Evolutionary conservation across 2,888 invertebrate genomes (phyloP), one percentile per base, ranked within the genome.

Genomic region (Rhingia rostrata): DNA sequence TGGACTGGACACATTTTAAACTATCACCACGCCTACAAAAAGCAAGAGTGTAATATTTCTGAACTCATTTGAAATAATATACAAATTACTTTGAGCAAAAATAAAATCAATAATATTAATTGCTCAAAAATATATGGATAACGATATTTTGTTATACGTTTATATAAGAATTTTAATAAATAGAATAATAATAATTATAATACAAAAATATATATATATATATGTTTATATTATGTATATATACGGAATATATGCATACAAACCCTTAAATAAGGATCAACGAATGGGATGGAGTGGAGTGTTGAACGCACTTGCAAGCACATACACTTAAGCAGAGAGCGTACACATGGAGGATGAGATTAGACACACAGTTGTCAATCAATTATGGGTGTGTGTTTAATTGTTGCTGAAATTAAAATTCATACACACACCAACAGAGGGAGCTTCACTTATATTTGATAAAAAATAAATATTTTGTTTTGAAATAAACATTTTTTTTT

Each of bases 221-320:
- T 60, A 45, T 58, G 12, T 61, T 61, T 63, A 66, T 64, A 14
- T 79, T 73, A 82, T 78, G 60, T 78, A 67, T 82, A 78, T 79
- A 67, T 83, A 83, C 45, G 83, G 49, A 83, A 72, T 73, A 66
- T 77, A 78, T 79, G 83, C 67, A 83, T 83, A 83, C 83, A 83
- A 83, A 83, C 83, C 83, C 83, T 83, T 83, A 79, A 79, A 83
- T 66, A 83, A 83, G 83, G 83, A 83, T 83, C 78, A 78, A 73
- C 78, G 83, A 83, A 73, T 79, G 70, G 64, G 67, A 63, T 79
- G 83, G 66, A 79, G 64, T 66, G 51, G 72, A 64, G 64, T 43
- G 72, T 79, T 72, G 72, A 79, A 79, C 72, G 79, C 79, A 79
- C 72, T 79, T 72, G 72, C 79, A 73, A 83, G 83, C 78, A 63